These are phyloP conservation scores for Platygyra sinensis DNA, from an alignment of 64 coral and sea anemone genomes.

Conservation along the genomic window DNA sequence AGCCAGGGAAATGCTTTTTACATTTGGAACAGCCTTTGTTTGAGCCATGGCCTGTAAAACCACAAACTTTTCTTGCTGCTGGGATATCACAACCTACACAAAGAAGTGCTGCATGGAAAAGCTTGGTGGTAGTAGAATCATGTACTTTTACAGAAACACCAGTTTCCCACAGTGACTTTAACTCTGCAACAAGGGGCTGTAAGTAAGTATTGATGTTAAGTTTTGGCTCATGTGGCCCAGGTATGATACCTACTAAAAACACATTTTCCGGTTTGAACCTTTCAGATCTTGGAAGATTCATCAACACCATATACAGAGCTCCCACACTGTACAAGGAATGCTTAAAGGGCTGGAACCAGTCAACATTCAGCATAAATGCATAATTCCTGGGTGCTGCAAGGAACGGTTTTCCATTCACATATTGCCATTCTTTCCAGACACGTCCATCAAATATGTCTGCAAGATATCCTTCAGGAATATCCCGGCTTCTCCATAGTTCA, in stretches of 20 bases:
- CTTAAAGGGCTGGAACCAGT: constrained; percentile 72
- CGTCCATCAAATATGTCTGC: constrained; percentile 62
- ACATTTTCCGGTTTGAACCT: constrained; percentile 53
- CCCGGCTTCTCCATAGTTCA: constrained; percentile 54
- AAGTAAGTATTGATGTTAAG: too few relatives aligned
- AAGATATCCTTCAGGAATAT: constrained; percentile 44
- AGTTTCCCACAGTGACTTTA: constrained; percentile 66
- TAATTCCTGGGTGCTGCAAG: constrained; percentile 39
- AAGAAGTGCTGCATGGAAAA: constrained; percentile 37
- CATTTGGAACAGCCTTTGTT: constrained; percentile 51
- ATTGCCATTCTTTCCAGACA: constrained; percentile 54
- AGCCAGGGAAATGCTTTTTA: too few relatives aligned
- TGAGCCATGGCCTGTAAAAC: constrained; percentile 55
- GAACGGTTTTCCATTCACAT: not conserved
- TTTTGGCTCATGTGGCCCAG: constrained; percentile 49
- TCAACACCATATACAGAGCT: constrained; percentile 29
- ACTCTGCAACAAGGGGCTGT: too few relatives aligned
- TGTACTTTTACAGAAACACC: constrained; percentile 35
- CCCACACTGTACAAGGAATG: constrained; percentile 40
- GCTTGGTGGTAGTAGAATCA: not conserved
- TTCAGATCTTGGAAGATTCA: constrained; percentile 35
- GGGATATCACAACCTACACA: constrained; percentile 48
- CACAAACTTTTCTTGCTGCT: constrained; percentile 54
- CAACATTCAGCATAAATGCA: constrained; percentile 75
- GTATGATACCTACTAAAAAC: constrained; percentile 40